phyloP scores from a whole-genome alignment of 2,888 invertebrate genomes.

The Hoplodrina ambigua region DNA sequence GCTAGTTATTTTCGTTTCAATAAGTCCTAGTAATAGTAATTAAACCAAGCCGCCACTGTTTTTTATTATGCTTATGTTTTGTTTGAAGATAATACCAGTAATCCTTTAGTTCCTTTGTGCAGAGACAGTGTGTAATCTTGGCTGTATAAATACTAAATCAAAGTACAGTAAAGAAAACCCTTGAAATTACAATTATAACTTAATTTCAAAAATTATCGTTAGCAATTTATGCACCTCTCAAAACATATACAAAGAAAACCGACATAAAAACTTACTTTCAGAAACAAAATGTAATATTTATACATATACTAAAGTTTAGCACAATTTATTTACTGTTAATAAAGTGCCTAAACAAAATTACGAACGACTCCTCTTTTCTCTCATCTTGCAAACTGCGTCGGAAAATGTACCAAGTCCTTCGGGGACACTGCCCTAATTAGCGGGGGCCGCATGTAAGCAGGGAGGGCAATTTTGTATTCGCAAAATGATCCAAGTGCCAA shows the following conservation, averaged over 20 bases:
- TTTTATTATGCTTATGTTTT: background rate
- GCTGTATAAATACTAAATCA: too few relatives aligned
- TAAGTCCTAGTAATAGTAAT: background rate
- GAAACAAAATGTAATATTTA: background rate
- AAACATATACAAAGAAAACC: too few relatives aligned
- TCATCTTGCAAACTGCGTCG: slow-evolving; percentile 8
- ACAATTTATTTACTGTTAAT: background rate
- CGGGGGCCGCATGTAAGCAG: slow-evolving; percentile 19
- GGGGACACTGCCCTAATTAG: slow-evolving; percentile 36
- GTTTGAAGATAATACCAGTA: background rate
- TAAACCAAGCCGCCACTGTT: background rate
- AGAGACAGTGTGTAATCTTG: background rate
- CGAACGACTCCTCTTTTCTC: background rate
- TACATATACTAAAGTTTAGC: background rate
- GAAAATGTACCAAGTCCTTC: slow-evolving; percentile 14
- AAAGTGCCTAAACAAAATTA: slow-evolving; percentile 2
- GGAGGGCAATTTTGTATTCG: slow-evolving; percentile 32
- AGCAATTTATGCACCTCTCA: too few relatives aligned
- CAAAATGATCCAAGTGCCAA: slow-evolving; percentile 4
- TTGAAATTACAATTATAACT: too few relatives aligned
- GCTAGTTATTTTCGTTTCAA: slow-evolving; percentile 7
- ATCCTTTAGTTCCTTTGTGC: background rate
- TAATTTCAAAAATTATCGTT: too few relatives aligned
- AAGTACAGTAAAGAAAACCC: too few relatives aligned
- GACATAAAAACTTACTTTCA: background rate